Evolutionary conservation across 2,888 invertebrate species (phyloP).

Genomic region (Phoenoteleia sp.): DNA sequence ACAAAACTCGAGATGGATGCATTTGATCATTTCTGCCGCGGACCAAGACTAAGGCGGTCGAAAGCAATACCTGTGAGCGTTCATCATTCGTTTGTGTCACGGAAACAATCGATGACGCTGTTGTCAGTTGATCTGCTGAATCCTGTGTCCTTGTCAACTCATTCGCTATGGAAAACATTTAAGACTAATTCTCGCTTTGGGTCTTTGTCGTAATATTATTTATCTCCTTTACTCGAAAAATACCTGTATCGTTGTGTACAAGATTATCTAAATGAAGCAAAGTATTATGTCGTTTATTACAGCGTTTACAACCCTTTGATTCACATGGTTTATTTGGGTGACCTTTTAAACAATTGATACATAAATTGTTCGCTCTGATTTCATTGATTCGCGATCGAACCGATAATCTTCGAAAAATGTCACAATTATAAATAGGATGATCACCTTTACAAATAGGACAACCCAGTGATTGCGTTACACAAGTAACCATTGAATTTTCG

Average conservation of each 20-base stretch:
- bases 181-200: too few species aligned
- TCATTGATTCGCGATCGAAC: neutral
- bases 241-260: too few species aligned
- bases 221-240: too few species aligned
- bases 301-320: neutral
- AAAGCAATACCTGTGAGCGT: neutral
- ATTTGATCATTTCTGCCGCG: too few species aligned
- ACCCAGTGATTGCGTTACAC: neutral
- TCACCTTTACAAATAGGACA: neutral
- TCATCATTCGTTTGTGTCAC: neutral
- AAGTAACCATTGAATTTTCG: neutral
- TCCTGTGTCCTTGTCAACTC: too few species aligned
- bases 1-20: too few species aligned
- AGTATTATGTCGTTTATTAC: constrained; percentile 3
- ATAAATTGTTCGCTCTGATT: neutral
- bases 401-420: constrained; percentile 3
- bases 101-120: neutral
- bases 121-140: constrained; percentile 4
- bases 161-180: too few species aligned
- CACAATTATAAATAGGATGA: constrained; percentile 4
- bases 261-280: too few species aligned
- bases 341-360: neutral
- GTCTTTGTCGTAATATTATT: too few species aligned
- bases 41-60: constrained; percentile 5
- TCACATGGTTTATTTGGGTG: constrained; percentile 9